Evolutionary conservation across 1,140 invertebrate genomes (phyloP).

Genomic region (Achroia grisella): DNA sequence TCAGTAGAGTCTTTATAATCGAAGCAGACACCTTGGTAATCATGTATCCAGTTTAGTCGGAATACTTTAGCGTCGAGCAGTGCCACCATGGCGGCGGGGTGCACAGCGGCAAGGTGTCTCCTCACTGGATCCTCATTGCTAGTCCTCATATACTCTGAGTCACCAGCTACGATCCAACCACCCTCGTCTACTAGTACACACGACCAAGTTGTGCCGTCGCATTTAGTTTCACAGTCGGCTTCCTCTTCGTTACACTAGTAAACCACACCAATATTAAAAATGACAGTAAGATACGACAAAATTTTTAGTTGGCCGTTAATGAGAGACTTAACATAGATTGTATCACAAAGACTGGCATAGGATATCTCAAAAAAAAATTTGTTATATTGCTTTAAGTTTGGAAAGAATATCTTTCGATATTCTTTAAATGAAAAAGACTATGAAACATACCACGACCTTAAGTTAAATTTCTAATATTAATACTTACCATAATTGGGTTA

Average conservation of each 20-base stretch:
- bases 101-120: slow-evolving; percentile 36
- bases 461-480: no score
- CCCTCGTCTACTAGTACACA: slow-evolving; percentile 53
- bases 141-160: slow-evolving; percentile 5
- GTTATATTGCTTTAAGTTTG: not conserved
- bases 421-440: not conserved
- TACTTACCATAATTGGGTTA: no score
- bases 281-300: no score
- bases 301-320: no score
- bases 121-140: slow-evolving; percentile 13
- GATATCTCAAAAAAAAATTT: no score
- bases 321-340: no score
- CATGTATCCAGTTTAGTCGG: slow-evolving; percentile 51
- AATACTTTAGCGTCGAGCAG: slow-evolving; percentile 44
- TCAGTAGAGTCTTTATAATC: slow-evolving; percentile 15
- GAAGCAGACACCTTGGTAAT: slow-evolving; percentile 60
- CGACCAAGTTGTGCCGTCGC: slow-evolving; percentile 41
- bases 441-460: no score
- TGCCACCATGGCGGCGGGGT: slow-evolving; percentile 43
- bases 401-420: not conserved
- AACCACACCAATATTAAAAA: no score
- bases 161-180: slow-evolving; percentile 42
- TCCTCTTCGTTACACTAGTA: slow-evolving; percentile 22
- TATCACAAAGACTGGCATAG: no score
- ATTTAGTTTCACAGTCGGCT: slow-evolving; percentile 36